These are phyloP conservation scores for Drosophila nigritarsus DNA, from an alignment of 2,888 invertebrate species.

Conservation along the genomic window DNA sequence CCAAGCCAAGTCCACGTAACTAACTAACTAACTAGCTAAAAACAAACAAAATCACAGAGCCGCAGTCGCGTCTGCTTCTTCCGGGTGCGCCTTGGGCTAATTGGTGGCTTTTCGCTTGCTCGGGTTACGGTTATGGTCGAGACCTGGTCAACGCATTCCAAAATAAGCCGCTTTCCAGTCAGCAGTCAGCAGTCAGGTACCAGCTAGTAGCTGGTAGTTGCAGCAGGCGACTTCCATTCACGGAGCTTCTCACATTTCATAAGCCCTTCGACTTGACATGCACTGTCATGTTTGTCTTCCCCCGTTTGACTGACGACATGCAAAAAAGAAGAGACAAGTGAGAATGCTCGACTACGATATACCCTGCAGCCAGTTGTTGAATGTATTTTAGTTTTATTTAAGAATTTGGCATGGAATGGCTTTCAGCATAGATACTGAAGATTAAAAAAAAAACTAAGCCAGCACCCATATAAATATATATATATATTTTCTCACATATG, in stretches of 20 bases:
- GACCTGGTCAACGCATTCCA: slow-evolving; percentile 61
- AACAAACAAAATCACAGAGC: slow-evolving; percentile 49
- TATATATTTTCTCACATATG: not conserved
- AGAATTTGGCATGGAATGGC: not conserved
- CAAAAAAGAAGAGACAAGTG: not conserved
- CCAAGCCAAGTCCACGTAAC: not conserved
- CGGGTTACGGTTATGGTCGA: slow-evolving; percentile 54
- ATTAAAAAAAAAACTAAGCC: too few species aligned
- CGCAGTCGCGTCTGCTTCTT: slow-evolving; percentile 32
- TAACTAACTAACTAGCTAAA: not conserved
- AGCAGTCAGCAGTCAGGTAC: not conserved
- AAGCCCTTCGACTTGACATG: slow-evolving; percentile 59
- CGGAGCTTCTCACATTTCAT: slow-evolving; percentile 71
- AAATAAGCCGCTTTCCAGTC: slow-evolving; percentile 62
- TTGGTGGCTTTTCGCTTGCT: slow-evolving; percentile 59
- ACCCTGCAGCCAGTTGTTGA: not conserved
- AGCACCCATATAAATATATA: not conserved
- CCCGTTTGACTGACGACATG: not conserved
- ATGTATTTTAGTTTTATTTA: not conserved
- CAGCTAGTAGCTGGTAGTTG: not conserved
- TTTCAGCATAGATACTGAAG: not conserved
- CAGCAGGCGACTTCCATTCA: slow-evolving; percentile 49
- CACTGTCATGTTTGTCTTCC: slow-evolving; percentile 1
- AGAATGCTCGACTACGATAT: not conserved
- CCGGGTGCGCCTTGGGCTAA: slow-evolving; percentile 55